phyloP scores from a whole-genome alignment of 1,140 invertebrate genomes.

The Papilio helenus region DNA sequence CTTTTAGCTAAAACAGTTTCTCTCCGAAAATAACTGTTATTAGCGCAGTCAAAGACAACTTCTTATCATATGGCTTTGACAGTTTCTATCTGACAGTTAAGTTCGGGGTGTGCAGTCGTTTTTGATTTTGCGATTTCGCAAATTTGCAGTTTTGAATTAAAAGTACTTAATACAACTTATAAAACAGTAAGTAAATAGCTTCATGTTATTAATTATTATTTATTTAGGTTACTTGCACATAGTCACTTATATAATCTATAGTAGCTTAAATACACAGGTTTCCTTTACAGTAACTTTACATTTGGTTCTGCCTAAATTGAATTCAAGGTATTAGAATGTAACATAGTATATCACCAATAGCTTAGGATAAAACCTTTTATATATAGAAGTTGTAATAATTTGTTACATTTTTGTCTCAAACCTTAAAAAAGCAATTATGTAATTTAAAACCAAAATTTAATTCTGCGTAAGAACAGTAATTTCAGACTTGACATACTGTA shows the following conservation, averaged over 20 bases:
- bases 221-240: background rate
- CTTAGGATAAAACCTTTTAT: background rate
- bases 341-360: background rate
- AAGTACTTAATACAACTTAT: background rate
- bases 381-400: background rate
- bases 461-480: background rate
- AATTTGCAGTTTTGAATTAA: slow-evolving; percentile 22
- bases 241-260: slow-evolving; percentile 24
- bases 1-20: background rate
- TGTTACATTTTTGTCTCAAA: background rate
- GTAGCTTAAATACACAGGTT: background rate
- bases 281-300: background rate
- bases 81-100: slow-evolving; percentile 15
- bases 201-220: background rate
- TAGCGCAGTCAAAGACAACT: background rate
- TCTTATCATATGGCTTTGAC: background rate
- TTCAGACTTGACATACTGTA: background rate
- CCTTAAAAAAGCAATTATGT: slow-evolving; percentile 9
- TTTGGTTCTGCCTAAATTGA: background rate
- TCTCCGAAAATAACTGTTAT: background rate
- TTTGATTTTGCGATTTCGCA: slow-evolving; percentile 27
- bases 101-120: slow-evolving; percentile 31
- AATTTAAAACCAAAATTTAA: background rate
- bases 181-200: slow-evolving; percentile 18
- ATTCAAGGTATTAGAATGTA: slow-evolving; percentile 3